Base-by-base conservation (phyloP, 2,113 vertebrate species). In the Trochalopteron elliotii region DNA sequence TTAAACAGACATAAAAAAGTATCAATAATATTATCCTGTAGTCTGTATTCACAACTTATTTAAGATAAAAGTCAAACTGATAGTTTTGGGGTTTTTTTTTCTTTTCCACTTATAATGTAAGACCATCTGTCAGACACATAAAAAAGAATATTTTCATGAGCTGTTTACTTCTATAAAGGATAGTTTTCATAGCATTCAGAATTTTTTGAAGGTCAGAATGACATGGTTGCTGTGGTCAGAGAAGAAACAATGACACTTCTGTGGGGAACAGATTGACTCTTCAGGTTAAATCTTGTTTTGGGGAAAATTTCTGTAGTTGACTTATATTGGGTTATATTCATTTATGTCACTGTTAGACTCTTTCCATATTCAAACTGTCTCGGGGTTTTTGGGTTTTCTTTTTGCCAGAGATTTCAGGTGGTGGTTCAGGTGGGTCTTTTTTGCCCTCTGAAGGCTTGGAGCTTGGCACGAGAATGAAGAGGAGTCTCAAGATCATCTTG, bases 161-260 rank as follows among this genome's bases (percentile, higher is more conserved):
- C 68, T 92, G 57, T 95, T 97, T 96, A 92, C 23, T 76, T 95
- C 37, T 24, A 52, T 44, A 65, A 80, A 35, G 12, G 14, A 67
- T 92, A 35, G 5, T 70, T 92, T 92, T 90, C 35, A 57, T 69
- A 86, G 8, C 20, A 28, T 82, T 65, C 20, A 1, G 8, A 68
- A 59, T 76, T 89, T 82, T 96, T 93, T 86, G 92, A 82, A 94
- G 86, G 65, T 83, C 83, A 93, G 44, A 80, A 83, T 89, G 60
- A 80, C 68, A 79, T 42, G 25, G 22, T 68, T 86, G 22, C 30
- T 79, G 24, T 64, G 76, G 69, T 83, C 39, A 81, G 60, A 78
- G 91, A 91, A 80, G 64, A 57, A 71, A 70, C 21, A 92, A 45
- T 71, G 83, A 84, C 52, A 59, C 25, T 69, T 93, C 16, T 19